phyloP scores from a whole-genome alignment of 1,140 invertebrate genomes.

The Drosophila erecta region DNA sequence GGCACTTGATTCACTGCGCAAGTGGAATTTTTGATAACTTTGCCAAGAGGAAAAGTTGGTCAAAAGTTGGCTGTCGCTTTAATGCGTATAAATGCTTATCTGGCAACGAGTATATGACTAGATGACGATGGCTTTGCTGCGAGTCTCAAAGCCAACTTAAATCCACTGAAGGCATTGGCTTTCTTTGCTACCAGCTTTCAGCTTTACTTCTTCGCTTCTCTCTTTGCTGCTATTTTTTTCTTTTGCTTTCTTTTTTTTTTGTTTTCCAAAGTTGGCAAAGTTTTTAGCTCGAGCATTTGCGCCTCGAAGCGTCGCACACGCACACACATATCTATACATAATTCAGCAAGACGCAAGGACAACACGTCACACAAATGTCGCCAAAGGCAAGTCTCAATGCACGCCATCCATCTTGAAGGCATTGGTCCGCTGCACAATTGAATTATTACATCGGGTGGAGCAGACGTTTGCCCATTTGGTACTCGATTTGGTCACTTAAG shows the following conservation, averaged over 20 bases:
- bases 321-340: constrained; percentile 56
- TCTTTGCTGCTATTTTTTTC: not conserved
- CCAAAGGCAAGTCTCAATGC: constrained; percentile 75
- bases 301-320: constrained; percentile 52
- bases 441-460: constrained; percentile 82
- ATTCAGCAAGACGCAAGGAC: constrained; percentile 60
- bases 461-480: constrained; percentile 63
- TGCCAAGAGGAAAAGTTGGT: constrained; percentile 70
- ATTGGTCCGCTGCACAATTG: constrained; percentile 63
- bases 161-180: constrained; percentile 74
- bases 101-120: constrained; percentile 61
- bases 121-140: constrained; percentile 46
- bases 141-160: constrained; percentile 70
- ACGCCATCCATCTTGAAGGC: constrained; percentile 78
- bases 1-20: constrained; percentile 82
- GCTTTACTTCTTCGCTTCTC: constrained; percentile 19
- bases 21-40: constrained; percentile 84
- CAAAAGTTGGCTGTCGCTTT: constrained; percentile 78
- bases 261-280: constrained; percentile 67
- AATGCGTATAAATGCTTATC: constrained; percentile 79
- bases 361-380: constrained; percentile 81
- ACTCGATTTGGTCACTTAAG: constrained; percentile 69
- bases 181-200: constrained; percentile 25
- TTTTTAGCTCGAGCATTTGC: constrained; percentile 77
- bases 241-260: constrained; percentile 17